phyloP scores from a whole-genome alignment of 2,113 vertebrate species.

The Gorsachius goisagi region DNA sequence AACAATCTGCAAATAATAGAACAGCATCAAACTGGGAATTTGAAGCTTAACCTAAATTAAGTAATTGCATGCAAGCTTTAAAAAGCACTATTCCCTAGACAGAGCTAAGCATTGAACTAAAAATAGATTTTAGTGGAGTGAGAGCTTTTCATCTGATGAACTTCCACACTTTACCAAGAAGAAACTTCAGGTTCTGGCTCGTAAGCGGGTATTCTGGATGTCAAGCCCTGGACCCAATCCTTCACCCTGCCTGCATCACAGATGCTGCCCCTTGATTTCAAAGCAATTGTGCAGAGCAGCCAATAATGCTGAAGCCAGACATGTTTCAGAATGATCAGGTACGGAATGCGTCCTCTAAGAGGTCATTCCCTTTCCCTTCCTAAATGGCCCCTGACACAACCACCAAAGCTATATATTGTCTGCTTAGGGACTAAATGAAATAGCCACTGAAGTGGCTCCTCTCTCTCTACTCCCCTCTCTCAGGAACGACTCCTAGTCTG shows the following conservation, averaged over 20 bases:
- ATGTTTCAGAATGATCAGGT: not conserved
- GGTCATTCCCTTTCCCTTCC: not conserved
- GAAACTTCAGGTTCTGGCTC: not conserved
- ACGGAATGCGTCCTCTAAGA: not conserved
- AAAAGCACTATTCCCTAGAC: conserved; percentile 34
- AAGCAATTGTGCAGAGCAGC: not conserved
- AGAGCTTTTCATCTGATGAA: conserved; percentile 25
- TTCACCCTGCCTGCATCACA: not conserved
- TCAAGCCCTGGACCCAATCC: not conserved
- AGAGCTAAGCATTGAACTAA: conserved; percentile 24
- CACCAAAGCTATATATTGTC: not conserved
- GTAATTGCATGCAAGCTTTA: conserved; percentile 55
- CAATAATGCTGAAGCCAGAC: not conserved
- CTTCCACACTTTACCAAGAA: not conserved
- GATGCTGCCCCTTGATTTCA: not conserved
- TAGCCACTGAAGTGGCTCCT: not conserved
- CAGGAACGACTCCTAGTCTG: not conserved
- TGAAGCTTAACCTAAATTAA: conserved; percentile 56
- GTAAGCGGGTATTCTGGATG: not conserved
- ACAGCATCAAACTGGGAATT: conserved; percentile 52
- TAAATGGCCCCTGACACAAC: not conserved
- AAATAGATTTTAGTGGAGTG: conserved; percentile 34
- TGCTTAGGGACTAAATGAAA: not conserved
- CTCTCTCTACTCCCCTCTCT: not conserved
- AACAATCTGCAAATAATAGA: conserved; percentile 56